These are phyloP conservation scores for Dermatemys mawii DNA, from an alignment of 2,113 vertebrate species.

Conservation along the genomic window DNA sequence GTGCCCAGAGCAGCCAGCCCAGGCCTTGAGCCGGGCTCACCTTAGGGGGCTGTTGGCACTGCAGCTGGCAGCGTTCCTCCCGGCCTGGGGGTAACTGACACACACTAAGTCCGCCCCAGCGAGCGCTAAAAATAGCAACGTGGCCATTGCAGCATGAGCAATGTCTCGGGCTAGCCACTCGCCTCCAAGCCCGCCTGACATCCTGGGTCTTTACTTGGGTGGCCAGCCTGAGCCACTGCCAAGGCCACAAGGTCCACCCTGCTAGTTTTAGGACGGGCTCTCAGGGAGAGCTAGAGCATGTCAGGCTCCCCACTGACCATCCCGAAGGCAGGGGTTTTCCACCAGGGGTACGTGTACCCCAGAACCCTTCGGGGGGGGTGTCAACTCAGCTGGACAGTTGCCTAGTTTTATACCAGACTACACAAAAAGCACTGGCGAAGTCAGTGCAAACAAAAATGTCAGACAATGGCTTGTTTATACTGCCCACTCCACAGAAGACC, in stretches of 20 bases:
- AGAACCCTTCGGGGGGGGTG: not conserved
- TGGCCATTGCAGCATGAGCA: not conserved
- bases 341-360: not conserved
- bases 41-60: fast-evolving
- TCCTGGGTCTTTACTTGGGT: not conserved
- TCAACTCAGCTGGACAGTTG: not conserved
- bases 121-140: not conserved
- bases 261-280: not conserved
- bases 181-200: not conserved
- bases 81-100: not conserved
- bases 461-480: too few species aligned
- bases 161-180: not conserved
- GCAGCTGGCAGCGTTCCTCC: not conserved
- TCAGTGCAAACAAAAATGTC: too few species aligned
- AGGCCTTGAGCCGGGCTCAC: not conserved
- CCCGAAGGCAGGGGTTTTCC: not conserved
- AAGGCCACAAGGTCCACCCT: too few species aligned
- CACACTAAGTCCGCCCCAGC: not conserved
- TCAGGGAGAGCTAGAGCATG: not conserved
- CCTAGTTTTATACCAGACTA: not conserved
- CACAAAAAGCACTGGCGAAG: not conserved
- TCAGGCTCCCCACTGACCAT: not conserved
- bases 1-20: not conserved
- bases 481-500: not conserved
- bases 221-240: not conserved